Conservation (phyloP, 92 coral and sea anemone genomes). For the Parazoanthus darwini region DNA sequence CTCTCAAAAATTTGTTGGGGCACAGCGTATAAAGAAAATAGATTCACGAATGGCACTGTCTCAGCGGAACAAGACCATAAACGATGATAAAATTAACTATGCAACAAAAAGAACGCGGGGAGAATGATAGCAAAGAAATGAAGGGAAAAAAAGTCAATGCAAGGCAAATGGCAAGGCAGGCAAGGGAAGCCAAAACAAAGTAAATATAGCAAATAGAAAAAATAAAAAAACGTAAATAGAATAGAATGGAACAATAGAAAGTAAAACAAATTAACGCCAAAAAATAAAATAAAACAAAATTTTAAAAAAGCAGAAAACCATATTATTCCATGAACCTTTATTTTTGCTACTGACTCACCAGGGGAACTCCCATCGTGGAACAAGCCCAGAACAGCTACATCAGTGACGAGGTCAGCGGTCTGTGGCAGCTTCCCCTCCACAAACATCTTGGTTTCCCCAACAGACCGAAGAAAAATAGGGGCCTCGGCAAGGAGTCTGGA, state of each 20-base stretch:
- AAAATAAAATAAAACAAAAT: too few species aligned
- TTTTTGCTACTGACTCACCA: constrained; percentile 40
- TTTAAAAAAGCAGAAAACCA: too few species aligned
- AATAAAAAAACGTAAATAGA: not conserved
- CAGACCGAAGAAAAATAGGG: constrained; percentile 63
- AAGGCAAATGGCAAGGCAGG: not conserved
- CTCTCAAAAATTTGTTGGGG: too few species aligned
- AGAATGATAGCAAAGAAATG: too few species aligned
- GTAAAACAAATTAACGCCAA: too few species aligned
- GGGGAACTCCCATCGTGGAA: constrained; percentile 52
- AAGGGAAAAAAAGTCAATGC: not conserved
- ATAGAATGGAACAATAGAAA: not conserved
- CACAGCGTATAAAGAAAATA: too few species aligned
- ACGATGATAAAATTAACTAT: too few species aligned
- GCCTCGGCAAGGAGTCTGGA: constrained; percentile 71
- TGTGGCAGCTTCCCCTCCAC: constrained; percentile 75
- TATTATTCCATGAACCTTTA: too few species aligned
- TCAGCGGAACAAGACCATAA: too few species aligned
- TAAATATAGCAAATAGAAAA: not conserved
- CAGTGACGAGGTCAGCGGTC: constrained; percentile 68
- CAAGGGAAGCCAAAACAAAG: not conserved
- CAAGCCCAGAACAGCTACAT: constrained; percentile 83
- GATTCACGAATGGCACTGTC: too few species aligned
- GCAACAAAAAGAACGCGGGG: not conserved
- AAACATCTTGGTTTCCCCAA: constrained; percentile 77